Evolutionary conservation across 2,113 vertebrate genomes (phyloP), one percentile per base, ranked within the genome.

Genomic region (Porphyrio hochstetteri): DNA sequence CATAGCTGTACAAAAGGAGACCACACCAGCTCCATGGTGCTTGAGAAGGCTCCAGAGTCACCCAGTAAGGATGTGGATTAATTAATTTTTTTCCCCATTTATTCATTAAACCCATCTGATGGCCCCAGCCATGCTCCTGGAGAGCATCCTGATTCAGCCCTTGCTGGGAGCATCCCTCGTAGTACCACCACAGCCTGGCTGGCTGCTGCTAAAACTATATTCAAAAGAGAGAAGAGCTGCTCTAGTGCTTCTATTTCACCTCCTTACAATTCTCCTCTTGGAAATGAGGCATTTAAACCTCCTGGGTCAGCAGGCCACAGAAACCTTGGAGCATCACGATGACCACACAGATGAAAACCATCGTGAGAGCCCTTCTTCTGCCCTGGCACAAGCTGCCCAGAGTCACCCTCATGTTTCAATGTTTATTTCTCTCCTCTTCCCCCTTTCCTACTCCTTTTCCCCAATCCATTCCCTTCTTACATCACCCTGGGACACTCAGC

Each of bases 1-100:
- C 29, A 28, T 7, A 28, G 42, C 23, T 31, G n/a, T 16, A 27
- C 0, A 7, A 23, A 35, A 69, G 64, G 40, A 48, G 18, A 78
- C 15, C 1, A 3, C 29, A 44, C 19, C 3, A 0, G 3, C n/a
- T 11, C 13, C 21, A 21, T 36, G 52, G n/a, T 28, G 59, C 69
- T 77, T 0, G 0, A 27, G 52, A 60, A 70, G 25, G 29, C 27
- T 80, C 61, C 57, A 67, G 19, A 61, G 46, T 19, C 33, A 42
- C 38, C n/a, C 18, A 1, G 5, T 40, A 17, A 75, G 25, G 27
- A 38, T 7, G 38, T 23, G 27, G 27, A 25, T 36, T 38, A 23
- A 20, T 21, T 46, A 10, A 3, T 11, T 24, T 52, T 53, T 53
- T 31, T 20, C 1, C 17, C 17, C 31, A 35, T 29, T 23, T 46